These are phyloP conservation scores for Leptonema lineaticorne DNA, from an alignment of 1,140 invertebrate species.

Conservation along the genomic window DNA sequence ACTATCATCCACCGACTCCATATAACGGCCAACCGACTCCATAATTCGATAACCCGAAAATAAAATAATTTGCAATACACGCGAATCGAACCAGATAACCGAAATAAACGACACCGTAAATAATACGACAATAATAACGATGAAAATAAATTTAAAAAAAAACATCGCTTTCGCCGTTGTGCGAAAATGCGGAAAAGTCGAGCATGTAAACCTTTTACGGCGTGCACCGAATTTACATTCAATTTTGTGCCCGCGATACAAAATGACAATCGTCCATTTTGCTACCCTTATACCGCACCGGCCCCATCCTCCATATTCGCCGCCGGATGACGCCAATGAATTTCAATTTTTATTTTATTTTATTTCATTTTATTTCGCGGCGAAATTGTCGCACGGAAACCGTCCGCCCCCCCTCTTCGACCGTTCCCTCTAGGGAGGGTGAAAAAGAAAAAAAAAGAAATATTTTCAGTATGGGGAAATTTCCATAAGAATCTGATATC, in stretches of 20 bases:
- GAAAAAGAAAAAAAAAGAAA: no score
- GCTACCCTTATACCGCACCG: neutral
- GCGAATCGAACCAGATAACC: no score
- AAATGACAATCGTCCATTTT: neutral
- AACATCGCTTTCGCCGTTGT: no score
- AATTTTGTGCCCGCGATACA: neutral
- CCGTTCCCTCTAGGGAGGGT: no score
- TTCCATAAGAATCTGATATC: constrained; percentile 39
- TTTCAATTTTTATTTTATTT: constrained; percentile 30
- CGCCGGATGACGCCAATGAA: constrained; percentile 26
- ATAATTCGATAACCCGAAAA: no score
- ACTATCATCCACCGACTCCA: no score
- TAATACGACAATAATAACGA: no score
- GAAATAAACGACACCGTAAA: no score
- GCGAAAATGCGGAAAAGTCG: neutral
- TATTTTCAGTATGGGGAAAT: constrained; percentile 31
- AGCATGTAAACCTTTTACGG: constrained; percentile 21
- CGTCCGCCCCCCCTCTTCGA: neutral
- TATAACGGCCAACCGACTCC: no score
- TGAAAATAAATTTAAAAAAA: no score
- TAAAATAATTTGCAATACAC: no score
- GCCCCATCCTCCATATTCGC: neutral
- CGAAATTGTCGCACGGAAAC: constrained; percentile 22
- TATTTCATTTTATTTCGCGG: constrained; percentile 27
- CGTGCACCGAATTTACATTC: constrained; percentile 13